phyloP scores from a whole-genome alignment of 2,797 vertebrate genomes.

The Oreochromis grahami region DNA sequence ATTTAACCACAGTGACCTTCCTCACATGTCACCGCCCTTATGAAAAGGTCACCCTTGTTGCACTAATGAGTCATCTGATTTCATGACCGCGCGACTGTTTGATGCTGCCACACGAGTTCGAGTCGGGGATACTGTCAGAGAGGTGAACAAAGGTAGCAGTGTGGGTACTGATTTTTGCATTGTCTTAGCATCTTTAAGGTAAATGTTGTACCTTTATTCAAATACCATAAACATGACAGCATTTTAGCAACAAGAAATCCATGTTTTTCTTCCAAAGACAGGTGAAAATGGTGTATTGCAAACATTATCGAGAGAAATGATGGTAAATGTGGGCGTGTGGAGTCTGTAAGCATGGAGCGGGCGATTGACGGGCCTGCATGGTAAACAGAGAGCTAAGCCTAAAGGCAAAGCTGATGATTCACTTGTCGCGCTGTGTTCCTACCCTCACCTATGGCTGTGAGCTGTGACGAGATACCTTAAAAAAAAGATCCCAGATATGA shows the following conservation, averaged over 20 bases:
- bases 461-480: neutral
- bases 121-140: neutral
- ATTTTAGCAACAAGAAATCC: neutral
- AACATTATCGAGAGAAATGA: neutral
- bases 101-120: slow-evolving; percentile 10
- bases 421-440: neutral
- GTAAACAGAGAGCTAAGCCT: neutral
- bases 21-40: slow-evolving; percentile 66
- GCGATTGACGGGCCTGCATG: neutral
- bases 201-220: neutral
- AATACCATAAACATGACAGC: neutral
- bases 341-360: neutral
- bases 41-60: slow-evolving; percentile 80
- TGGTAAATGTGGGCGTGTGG: neutral
- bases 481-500: neutral
- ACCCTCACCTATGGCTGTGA: neutral
- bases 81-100: slow-evolving; percentile 12
- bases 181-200: neutral
- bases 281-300: neutral
- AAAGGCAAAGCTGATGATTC: neutral
- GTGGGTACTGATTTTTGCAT: neutral
- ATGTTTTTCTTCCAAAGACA: neutral
- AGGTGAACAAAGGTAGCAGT: neutral
- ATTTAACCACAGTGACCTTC: slow-evolving; percentile 74
- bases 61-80: slow-evolving; percentile 75